phyloP scores from a whole-genome alignment of 2,113 vertebrate species.

The Phalacrocorax carbo region DNA sequence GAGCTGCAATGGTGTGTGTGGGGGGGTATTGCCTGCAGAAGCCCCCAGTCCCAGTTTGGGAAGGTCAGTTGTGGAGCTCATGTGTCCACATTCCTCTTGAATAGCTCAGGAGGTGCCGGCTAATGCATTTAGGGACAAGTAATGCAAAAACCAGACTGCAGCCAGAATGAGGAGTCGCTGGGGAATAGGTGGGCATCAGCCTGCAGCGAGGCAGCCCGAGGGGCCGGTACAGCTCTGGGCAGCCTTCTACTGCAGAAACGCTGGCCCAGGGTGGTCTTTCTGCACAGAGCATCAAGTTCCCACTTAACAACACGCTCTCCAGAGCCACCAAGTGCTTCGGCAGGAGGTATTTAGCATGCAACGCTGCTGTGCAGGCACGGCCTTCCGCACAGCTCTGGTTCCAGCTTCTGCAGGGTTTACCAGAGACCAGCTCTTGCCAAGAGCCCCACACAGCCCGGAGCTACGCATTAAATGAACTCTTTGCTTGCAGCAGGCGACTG shows the following conservation, averaged over 20 bases:
- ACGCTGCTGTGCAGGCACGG: too few species aligned
- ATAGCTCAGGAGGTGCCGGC: neutral
- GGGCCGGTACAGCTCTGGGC: neutral
- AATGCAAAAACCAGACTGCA: neutral
- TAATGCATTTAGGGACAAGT: neutral
- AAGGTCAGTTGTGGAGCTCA: neutral
- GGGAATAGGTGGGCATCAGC: too few species aligned
- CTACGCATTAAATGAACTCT: neutral
- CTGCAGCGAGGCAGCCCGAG: accelerated
- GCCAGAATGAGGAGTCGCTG: neutral
- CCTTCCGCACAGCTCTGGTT: neutral
- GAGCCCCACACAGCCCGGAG: accelerated
- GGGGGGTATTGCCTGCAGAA: neutral
- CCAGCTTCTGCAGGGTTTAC: neutral
- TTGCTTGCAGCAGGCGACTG: neutral
- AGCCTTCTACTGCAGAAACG: too few species aligned
- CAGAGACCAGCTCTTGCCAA: neutral
- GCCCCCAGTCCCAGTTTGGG: neutral
- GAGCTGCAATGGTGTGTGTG: neutral
- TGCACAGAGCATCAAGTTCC: neutral
- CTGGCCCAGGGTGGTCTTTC: neutral
- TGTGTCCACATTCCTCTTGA: neutral
- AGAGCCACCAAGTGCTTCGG: neutral
- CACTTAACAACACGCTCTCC: accelerated
- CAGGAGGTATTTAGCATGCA: accelerated